These are phyloP conservation scores for Rhamnusium bicolor DNA, from an alignment of 2,888 invertebrate genomes.

Conservation along the genomic window DNA sequence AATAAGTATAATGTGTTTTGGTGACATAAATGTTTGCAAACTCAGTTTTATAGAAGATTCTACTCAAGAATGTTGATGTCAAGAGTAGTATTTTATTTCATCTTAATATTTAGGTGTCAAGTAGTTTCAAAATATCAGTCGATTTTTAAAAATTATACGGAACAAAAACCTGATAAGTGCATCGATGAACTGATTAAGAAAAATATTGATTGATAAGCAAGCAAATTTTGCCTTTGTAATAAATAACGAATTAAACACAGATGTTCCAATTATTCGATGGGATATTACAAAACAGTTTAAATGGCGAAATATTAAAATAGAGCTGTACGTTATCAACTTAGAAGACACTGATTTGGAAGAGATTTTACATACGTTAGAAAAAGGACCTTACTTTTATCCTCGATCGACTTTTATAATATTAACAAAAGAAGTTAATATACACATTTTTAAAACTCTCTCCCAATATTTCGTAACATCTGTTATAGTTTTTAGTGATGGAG, in stretches of 20 bases:
- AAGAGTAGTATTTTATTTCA: no score
- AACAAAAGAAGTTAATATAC: not conserved
- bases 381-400: not conserved
- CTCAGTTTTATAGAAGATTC: no score
- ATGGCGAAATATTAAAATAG: not conserved
- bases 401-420: not conserved
- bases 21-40: no score
- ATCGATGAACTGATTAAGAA: not conserved
- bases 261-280: not conserved
- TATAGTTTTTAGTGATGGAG: not conserved
- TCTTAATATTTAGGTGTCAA: no score
- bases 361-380: not conserved
- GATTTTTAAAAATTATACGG: no score
- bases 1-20: no score
- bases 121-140: no score
- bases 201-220: not conserved
- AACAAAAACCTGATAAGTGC: no score
- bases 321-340: not conserved
- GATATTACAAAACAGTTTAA: not conserved
- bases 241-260: not conserved
- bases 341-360: not conserved
- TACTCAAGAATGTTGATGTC: no score
- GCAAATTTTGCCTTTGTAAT: not conserved
- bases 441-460: not conserved
- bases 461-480: not conserved